Evolutionary conservation across 1,140 invertebrate genomes (phyloP).

Genomic region (Philotrypesis tridentata): DNA sequence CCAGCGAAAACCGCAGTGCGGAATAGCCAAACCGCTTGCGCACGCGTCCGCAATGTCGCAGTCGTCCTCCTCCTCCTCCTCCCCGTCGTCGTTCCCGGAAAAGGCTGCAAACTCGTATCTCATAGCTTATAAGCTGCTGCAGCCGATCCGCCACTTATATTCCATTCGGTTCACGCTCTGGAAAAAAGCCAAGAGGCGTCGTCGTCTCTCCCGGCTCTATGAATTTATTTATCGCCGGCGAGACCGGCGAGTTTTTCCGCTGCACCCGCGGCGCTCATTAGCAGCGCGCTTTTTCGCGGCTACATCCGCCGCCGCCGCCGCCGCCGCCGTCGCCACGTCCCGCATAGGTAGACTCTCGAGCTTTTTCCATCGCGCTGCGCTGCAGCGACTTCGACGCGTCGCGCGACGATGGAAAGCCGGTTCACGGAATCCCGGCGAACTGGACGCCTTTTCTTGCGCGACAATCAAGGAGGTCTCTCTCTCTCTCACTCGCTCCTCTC

Average conservation of each 20-base stretch:
- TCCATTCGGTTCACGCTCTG: background rate
- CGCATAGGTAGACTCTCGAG: background rate
- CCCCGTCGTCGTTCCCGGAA: background rate
- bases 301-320: too few species aligned
- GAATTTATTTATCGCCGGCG: conserved; percentile 35
- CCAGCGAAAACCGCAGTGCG: background rate
- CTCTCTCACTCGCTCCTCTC: too few species aligned
- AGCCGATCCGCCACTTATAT: background rate
- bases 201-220: background rate
- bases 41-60: background rate
- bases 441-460: background rate
- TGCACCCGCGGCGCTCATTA: conserved; percentile 28
- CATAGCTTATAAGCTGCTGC: too few species aligned
- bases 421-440: conserved; percentile 1
- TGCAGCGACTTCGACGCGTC: background rate
- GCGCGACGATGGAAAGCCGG: conserved; percentile 1
- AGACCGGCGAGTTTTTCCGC: background rate
- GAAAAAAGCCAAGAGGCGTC: background rate
- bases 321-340: too few species aligned
- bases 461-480: background rate
- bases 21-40: background rate
- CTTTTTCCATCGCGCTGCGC: too few species aligned
- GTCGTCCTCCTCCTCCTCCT: too few species aligned
- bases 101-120: conserved; percentile 5
- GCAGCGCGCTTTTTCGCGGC: background rate